Evolutionary conservation across 2,797 vertebrate species (phyloP), one percentile per base, ranked within the genome.

Genomic region (Halcyon leucocephala): DNA sequence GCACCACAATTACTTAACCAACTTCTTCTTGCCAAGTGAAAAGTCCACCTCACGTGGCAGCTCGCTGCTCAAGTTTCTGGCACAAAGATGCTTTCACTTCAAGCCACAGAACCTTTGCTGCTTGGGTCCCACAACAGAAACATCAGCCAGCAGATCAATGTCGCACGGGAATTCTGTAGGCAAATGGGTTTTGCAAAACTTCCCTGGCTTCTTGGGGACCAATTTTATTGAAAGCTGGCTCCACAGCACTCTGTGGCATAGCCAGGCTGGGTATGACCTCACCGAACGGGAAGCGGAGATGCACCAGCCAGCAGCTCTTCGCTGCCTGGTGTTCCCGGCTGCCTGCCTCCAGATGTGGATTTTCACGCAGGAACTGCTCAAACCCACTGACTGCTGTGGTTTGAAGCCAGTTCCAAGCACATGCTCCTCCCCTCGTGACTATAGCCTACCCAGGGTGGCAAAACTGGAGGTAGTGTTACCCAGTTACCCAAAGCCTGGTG

Each of bases 391-490:
- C 17, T 20, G 5, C 29, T 11, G 67, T 5, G 24, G 28, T 37
- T 28, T 61, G 7, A 55, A 49, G 51, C 25, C 3, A 13, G 17
- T 7, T 35, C 3, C 5, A n/a, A 46, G 35, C 5, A 1, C 19
- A 4, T 1, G 13, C 72, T 51, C 39, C 15, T 28, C 46, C 14
- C 31, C 33, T 5, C 3, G 28, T 0, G 1, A 57, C 52, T 1
- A 13, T 4, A 6, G 31, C 10, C 49, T 55, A 18, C 54, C 70
- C 60, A 41, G 69, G 35, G 42, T 6, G 13, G 31, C 44, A 54
- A 58, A 65, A 19, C 61, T 10, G 25, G 26, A 31, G 24, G 13
- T 4, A 13, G 31, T 7, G 25, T 24, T 35, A 31, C 2, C 31
- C 12, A 15, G 21, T 65, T 10, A 64, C 24, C 22, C 61, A 10